Evolutionary conservation across 2,888 invertebrate genomes (phyloP), one percentile per base, ranked within the genome.

Genomic region (Sceliomorpha sp.): DNA sequence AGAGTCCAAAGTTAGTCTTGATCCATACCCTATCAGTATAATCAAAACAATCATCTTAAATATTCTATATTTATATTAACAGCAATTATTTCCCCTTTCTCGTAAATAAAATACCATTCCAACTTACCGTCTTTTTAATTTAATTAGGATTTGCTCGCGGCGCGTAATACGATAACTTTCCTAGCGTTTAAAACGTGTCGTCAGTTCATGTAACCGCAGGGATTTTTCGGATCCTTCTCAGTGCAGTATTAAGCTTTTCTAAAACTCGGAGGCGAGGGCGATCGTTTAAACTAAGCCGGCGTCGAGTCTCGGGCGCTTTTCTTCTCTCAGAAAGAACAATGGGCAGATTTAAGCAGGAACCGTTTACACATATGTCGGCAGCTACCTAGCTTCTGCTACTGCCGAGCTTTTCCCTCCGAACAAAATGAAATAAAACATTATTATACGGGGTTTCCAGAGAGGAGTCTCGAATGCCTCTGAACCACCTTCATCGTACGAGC

Each of bases 221-320:
- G 70, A 70, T 70, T 70, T 70, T 70, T 64, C 51, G 45, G 42
- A 64, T 70, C 40, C 64, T 64, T 55, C 64, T 55, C 59, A 36
- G 55, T 51, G 12, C 27, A 55, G 51, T 31, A 55, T 70, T 70
- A 63, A 70, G 69, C 69, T 70, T 70, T 70, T 63, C 69, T 59
- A 55, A 70, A 70, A 62, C 58, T 39, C 20, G 37, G 51, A 47
- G 34, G 45, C 56, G 36, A 62, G 66, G 60, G 63, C 36, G 58
- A 29, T 70, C 70, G 72, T 72, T 73, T 72, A 75, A 76, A 77
- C 77, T 75, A 76, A 77, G 78, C 77, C 74, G 73, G 40, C 62
- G 62, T 50, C 60, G 70, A 58, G 70, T 66, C 70, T 59, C 68
- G 36, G n/a, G 36, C 42, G 66, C 68, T 62, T 72, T 72, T 72